phyloP scores from a whole-genome alignment of 2,797 vertebrate species.

The Tragopan temminckii region DNA sequence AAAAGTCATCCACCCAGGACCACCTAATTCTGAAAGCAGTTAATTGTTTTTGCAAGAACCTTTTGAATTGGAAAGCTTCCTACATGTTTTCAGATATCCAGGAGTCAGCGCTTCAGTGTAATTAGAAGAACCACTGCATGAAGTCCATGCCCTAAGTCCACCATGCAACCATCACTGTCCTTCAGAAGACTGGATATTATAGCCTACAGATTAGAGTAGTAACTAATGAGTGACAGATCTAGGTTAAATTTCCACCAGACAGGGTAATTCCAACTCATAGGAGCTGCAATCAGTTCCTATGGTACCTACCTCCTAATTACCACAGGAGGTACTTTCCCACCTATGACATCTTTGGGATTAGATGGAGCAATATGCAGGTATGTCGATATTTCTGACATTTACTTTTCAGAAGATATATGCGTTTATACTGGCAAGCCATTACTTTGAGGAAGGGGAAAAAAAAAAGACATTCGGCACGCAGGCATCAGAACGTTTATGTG shows the following conservation, averaged over 20 bases:
- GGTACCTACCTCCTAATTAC: neutral
- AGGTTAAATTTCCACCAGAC: neutral
- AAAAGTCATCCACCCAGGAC: neutral
- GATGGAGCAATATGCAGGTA: neutral
- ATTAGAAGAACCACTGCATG: rapidly evolving
- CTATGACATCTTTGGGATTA: neutral
- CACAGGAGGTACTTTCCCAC: neutral
- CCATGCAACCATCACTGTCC: neutral
- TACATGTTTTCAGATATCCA: neutral
- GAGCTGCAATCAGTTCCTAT: neutral
- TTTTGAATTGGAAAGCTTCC: neutral
- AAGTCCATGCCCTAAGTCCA: neutral
- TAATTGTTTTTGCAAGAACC: neutral
- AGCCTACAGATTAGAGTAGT: neutral
- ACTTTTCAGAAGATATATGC: neutral
- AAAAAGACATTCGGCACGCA: neutral
- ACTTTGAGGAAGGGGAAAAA: neutral
- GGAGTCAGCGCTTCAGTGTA: neutral
- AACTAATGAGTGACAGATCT: neutral
- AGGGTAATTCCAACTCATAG: neutral
- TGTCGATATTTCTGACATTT: neutral
- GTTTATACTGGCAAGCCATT: neutral
- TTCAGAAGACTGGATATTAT: neutral
- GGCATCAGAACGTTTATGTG: slow-evolving; percentile 1
- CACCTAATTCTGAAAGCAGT: neutral